Base-by-base conservation (phyloP, 2,113 vertebrate genomes). In the Siniperca knerii region DNA sequence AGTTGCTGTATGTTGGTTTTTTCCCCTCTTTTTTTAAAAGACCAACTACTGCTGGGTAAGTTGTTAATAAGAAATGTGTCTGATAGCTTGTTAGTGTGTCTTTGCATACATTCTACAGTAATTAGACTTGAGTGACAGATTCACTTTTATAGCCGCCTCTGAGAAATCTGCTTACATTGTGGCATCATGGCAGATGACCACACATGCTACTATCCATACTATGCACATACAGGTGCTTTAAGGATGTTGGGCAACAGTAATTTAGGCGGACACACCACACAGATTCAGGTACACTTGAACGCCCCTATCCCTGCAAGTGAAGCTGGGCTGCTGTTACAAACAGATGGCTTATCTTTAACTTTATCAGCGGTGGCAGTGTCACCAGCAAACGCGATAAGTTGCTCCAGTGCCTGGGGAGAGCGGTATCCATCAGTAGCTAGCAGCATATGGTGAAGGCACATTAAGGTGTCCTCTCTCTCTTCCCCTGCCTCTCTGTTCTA, bases 301-400 rank as follows among this genome's bases (percentile, higher is more conserved):
- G 33, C 55, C 54, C 65, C 42, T 64, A 42, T 86, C 42, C 62
- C 46, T 60, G 68, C 72, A 48, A 88, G 61, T 65, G 71, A 75
- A 65, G 64, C 62, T n/a, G 50, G 40, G 79, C 85, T 83, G 90
- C 82, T 86, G 55, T 85, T 82, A 46, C 15, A 81, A 90, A 88
- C 93, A 95, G 95, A 96, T 94, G 93, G 94, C 88, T 82, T 86
- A 60, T 93, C 82, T 93, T 93, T 94, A 93, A 93, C 89, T 92
- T 93, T 90, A 90, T 94, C 86, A 87, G 52, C 82, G 37, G 83
- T 67, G 52, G 81, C 73, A 52, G 80, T 72, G 75, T 91, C 61
- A 82, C 67, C 50, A 48, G 78, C 67, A 92, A 92, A 93, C 73
- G 73, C 82, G 62, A 83, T 85, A 81, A 85, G 85, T 88, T 90